Conservation (phyloP, 2,888 invertebrate species). For the Mythimna pallens region DNA sequence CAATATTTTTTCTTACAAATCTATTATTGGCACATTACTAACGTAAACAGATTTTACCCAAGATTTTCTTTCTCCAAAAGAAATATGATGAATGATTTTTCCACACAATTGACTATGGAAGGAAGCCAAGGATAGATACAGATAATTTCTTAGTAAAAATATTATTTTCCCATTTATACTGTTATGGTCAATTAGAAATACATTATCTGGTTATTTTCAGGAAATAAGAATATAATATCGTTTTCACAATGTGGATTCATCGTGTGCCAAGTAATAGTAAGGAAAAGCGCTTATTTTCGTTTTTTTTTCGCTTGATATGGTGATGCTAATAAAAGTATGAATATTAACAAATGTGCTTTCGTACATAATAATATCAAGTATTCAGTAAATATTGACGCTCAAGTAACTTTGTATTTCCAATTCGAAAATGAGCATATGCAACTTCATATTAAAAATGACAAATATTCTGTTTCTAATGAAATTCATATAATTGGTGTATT, state of each 20-base stretch:
- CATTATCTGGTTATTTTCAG: conserved; percentile 62
- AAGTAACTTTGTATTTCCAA: not conserved
- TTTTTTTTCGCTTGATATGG: conserved; percentile 13
- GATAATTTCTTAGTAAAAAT: conserved; percentile 44
- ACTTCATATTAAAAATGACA: too few relatives aligned
- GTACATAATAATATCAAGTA: not conserved
- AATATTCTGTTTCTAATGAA: too few relatives aligned
- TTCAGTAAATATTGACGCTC: not conserved
- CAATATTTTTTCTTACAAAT: conserved; percentile 42
- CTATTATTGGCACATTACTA: conserved; percentile 55
- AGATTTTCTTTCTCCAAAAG: conserved; percentile 29
- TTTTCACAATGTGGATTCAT: conserved; percentile 63
- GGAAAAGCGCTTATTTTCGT: conserved; percentile 19
- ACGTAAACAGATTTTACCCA: conserved; percentile 45
- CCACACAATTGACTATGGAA: conserved; percentile 56
- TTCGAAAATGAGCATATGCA: too few relatives aligned
- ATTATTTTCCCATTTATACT: conserved; percentile 50
- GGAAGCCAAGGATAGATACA: conserved; percentile 50
- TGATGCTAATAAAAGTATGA: not conserved
- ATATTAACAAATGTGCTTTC: not conserved
- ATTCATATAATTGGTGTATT: too few relatives aligned
- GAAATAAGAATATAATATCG: conserved; percentile 43
- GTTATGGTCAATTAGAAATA: conserved; percentile 54
- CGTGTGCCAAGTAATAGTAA: conserved; percentile 64
- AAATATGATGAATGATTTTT: conserved; percentile 54